Evolutionary conservation across 2,113 vertebrate species (phyloP).

Genomic region (Leptobrachium ailaonicum): DNA sequence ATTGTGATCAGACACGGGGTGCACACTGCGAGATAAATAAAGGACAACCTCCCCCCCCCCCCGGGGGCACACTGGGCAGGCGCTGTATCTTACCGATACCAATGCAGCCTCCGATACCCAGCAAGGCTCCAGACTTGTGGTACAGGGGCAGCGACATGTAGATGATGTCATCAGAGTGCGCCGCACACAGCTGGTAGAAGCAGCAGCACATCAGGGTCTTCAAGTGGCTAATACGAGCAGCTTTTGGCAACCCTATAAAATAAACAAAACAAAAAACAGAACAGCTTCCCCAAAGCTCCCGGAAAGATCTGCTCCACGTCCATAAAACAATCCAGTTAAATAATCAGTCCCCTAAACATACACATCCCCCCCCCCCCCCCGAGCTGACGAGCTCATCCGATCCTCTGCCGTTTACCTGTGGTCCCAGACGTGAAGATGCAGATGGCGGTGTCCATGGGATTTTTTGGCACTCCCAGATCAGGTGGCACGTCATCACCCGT

Average conservation of each 20-base stretch:
- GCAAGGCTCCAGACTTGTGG: slow-evolving; percentile 84
- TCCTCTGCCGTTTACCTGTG: slow-evolving; percentile 54
- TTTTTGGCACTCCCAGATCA: slow-evolving; percentile 56
- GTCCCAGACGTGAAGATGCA: slow-evolving; percentile 75
- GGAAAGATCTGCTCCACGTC: too few relatives aligned
- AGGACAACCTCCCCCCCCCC: too few relatives aligned
- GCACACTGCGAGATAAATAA: too few relatives aligned
- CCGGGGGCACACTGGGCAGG: too few relatives aligned
- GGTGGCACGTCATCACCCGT: slow-evolving; percentile 54
- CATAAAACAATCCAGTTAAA: too few relatives aligned
- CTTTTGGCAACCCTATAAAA: slow-evolving; percentile 83
- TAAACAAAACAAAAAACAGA: neutral
- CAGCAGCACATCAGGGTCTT: slow-evolving; percentile 77
- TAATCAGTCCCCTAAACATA: too few relatives aligned
- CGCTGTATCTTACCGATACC: slow-evolving; percentile 73
- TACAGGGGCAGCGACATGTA: slow-evolving; percentile 86
- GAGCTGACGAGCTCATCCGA: too few relatives aligned
- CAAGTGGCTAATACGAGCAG: slow-evolving; percentile 80
- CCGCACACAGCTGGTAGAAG: slow-evolving; percentile 81
- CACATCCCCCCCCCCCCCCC: too few relatives aligned
- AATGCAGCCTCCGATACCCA: slow-evolving; percentile 84
- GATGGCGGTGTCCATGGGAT: slow-evolving; percentile 63
- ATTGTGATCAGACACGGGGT: too few relatives aligned
- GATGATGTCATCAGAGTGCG: slow-evolving; percentile 69
- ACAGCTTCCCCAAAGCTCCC: too few relatives aligned